Evolutionary conservation across 2,113 vertebrate genomes (phyloP).

Genomic region (Zootoca vivipara): DNA sequence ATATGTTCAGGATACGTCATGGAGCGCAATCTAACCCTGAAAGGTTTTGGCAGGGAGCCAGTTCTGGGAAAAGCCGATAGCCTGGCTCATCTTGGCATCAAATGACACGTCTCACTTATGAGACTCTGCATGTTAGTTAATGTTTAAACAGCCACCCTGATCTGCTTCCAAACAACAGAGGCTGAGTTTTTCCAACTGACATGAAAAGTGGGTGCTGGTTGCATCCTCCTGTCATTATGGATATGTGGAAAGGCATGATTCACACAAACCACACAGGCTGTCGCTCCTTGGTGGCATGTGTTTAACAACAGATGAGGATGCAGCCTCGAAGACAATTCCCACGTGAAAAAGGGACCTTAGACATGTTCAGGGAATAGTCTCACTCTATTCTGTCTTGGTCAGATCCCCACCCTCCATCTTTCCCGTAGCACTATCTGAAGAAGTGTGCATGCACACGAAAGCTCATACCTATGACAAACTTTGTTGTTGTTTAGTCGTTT

Average conservation of each 20-base stretch:
- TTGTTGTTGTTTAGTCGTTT: too few species aligned
- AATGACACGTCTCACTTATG: neutral
- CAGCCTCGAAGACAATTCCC: too few species aligned
- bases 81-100: neutral
- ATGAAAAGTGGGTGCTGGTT: neutral
- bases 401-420: too few species aligned
- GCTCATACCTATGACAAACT: too few species aligned
- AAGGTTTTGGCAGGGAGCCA: neutral
- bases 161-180: neutral
- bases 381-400: too few species aligned
- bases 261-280: too few species aligned
- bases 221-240: neutral
- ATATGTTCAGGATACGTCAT: neutral
- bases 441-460: too few species aligned
- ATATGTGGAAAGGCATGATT: neutral
- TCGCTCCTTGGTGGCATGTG: too few species aligned
- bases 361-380: too few species aligned
- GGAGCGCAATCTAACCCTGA: neutral
- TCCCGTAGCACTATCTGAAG: too few species aligned
- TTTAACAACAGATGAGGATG: neutral
- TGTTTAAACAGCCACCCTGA: conserved; percentile 5
- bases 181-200: neutral
- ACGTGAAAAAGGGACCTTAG: too few species aligned
- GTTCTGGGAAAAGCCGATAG: too few species aligned
- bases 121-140: neutral